phyloP scores from a whole-genome alignment of 2,113 vertebrate genomes.

The Psittacus erithacus region DNA sequence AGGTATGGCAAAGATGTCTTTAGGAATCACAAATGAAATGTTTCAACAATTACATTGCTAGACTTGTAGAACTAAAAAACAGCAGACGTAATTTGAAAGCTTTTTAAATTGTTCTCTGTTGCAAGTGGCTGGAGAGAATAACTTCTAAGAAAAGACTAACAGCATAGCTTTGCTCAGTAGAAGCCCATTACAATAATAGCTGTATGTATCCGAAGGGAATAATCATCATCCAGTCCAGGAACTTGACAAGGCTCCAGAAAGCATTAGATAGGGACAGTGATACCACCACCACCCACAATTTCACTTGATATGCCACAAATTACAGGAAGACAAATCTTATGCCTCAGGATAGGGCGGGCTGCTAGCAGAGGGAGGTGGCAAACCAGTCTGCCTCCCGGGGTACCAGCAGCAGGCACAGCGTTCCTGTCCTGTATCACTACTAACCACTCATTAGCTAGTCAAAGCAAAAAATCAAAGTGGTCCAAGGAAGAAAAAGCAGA shows the following conservation, averaged over 20 bases:
- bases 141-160: slow-evolving; percentile 35
- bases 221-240: slow-evolving; percentile 12
- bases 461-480: neutral
- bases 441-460: neutral
- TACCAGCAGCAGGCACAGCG: neutral
- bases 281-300: slow-evolving; percentile 3
- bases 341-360: neutral
- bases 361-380: neutral
- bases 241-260: slow-evolving; percentile 42
- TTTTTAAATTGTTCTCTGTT: neutral
- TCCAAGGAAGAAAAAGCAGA: neutral
- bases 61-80: neutral
- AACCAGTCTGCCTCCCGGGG: neutral
- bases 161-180: neutral
- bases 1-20: neutral
- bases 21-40: neutral
- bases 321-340: slow-evolving; percentile 37
- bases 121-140: slow-evolving; percentile 25
- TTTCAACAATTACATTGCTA: neutral
- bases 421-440: neutral
- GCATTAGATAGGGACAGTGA: slow-evolving; percentile 24
- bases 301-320: neutral
- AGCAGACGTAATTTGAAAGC: neutral
- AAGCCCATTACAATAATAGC: slow-evolving; percentile 40
- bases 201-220: neutral